These are phyloP conservation scores for Knipowitschia caucasica DNA, from an alignment of 2,797 vertebrate genomes.

Conservation along the genomic window DNA sequence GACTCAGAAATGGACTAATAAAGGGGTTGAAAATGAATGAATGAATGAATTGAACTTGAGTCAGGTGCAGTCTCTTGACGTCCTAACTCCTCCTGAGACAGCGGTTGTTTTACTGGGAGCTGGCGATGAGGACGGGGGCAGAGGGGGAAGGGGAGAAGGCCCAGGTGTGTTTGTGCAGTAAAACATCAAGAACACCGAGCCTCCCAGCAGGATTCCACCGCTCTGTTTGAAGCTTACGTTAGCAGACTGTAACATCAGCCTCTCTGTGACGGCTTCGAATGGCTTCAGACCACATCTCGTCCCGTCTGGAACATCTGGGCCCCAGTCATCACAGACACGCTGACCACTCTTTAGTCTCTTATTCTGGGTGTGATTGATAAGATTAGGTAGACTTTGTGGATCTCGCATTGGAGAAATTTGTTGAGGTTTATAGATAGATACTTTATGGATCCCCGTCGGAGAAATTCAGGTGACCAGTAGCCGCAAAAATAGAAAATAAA, in stretches of 20 bases:
- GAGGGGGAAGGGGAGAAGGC: slow-evolving; percentile 24
- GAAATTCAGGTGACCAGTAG: too few species aligned
- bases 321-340: too few species aligned
- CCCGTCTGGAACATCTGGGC: slow-evolving; percentile 1
- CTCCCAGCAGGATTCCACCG: slow-evolving; percentile 41
- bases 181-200: slow-evolving; percentile 57
- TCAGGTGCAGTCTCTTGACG: too few species aligned
- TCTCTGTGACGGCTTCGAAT: slow-evolving; percentile 9
- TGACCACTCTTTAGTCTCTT: too few species aligned
- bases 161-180: slow-evolving; percentile 44
- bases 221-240: slow-evolving; percentile 49
- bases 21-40: background rate
- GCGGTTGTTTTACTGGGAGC: background rate
- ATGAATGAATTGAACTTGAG: too few species aligned
- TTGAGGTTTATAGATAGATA: too few species aligned
- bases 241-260: slow-evolving; percentile 30
- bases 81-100: background rate
- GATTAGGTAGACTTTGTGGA: too few species aligned
- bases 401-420: too few species aligned
- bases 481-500: too few species aligned
- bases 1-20: too few species aligned
- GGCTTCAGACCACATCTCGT: slow-evolving; percentile 29
- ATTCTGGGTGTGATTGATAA: too few species aligned
- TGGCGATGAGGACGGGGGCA: background rate
- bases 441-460: too few species aligned